These are phyloP conservation scores for Hypolimnas misippus DNA, from an alignment of 2,888 invertebrate species.

Conservation along the genomic window DNA sequence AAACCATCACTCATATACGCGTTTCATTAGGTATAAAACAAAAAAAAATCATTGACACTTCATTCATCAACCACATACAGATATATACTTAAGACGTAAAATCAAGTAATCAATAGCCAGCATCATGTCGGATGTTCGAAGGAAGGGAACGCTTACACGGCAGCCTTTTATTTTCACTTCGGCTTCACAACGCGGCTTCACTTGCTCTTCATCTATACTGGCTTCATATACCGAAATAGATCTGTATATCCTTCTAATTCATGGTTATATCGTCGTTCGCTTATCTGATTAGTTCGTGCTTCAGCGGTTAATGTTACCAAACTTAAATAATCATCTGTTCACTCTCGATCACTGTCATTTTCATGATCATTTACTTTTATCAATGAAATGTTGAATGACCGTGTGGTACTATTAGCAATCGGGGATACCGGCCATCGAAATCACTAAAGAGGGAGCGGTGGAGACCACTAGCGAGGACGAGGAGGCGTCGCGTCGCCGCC, in stretches of 20 bases:
- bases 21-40: slow-evolving; percentile 37
- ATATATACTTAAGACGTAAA: slow-evolving; percentile 34
- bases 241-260: slow-evolving; percentile 43
- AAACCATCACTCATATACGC: slow-evolving; percentile 30
- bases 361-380: slow-evolving; percentile 53
- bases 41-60: slow-evolving; percentile 42
- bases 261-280: slow-evolving; percentile 35
- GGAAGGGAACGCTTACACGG: slow-evolving; percentile 58
- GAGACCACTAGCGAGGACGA: slow-evolving; percentile 88
- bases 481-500: slow-evolving; percentile 74
- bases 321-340: slow-evolving; percentile 26
- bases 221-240: slow-evolving; percentile 47
- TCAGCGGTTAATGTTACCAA: slow-evolving; percentile 40
- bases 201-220: slow-evolving; percentile 58
- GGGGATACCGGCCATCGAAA: slow-evolving; percentile 87
- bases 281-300: slow-evolving; percentile 43
- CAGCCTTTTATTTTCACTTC: slow-evolving; percentile 67
- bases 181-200: slow-evolving; percentile 66
- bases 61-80: slow-evolving; percentile 40
- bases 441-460: slow-evolving; percentile 89
- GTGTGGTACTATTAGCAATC: slow-evolving; percentile 80
- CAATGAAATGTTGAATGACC: slow-evolving; percentile 72
- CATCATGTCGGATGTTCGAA: slow-evolving; percentile 24
- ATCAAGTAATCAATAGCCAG: slow-evolving; percentile 27
- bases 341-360: slow-evolving; percentile 40